A percentile compares a stretch with the other conserved stretches of the same genome.
These are phyloP conservation scores for Chaenocephalus aceratus DNA, from an alignment of 2,113 vertebrate species.

Conservation along the genomic window DNA sequence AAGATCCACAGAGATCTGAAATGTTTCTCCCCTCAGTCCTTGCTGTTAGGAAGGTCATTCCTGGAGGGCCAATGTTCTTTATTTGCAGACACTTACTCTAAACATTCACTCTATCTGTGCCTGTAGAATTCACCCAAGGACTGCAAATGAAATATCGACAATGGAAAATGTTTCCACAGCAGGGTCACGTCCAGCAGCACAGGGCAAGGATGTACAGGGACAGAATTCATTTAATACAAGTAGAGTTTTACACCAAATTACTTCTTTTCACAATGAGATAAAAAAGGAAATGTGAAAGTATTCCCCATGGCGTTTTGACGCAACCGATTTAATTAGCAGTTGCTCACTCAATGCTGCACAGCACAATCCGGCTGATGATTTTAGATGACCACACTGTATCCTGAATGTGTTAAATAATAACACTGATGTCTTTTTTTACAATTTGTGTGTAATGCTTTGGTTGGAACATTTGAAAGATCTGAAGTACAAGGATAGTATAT, in stretches of 20 bases:
- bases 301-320: background rate
- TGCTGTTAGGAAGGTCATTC: slow-evolving; percentile 1
- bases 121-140: too few species aligned
- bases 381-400: background rate
- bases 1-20: background rate
- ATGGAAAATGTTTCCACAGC: background rate
- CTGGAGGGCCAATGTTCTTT: background rate
- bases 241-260: background rate
- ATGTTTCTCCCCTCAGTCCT: background rate
- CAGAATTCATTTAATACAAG: background rate
- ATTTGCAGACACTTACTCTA: background rate
- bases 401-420: slow-evolving; percentile 19
- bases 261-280: background rate
- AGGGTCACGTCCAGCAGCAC: background rate
- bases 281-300: background rate
- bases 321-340: background rate
- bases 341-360: background rate
- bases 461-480: slow-evolving; percentile 16
- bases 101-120: too few species aligned
- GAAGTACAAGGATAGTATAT: slow-evolving; percentile 14
- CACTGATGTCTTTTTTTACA: background rate
- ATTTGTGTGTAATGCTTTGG: background rate
- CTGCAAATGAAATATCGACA: background rate
- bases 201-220: background rate
- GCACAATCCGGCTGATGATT: background rate